Evolutionary conservation across 2,888 invertebrate species (phyloP).

Genomic region (Cartodere bifasciata): DNA sequence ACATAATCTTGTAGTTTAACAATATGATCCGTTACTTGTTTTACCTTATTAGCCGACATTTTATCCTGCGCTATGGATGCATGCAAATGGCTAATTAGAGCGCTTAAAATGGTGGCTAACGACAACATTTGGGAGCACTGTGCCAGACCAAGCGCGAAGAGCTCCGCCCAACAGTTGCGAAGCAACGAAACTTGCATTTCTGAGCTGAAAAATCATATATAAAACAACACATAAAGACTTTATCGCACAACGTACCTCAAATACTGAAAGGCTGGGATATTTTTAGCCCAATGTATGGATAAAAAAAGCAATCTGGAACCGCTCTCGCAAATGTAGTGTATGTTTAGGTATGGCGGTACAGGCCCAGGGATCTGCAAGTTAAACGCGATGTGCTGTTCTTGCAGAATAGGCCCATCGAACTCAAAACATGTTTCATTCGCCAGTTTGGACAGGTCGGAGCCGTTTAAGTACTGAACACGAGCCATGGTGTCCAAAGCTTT

Average conservation of each 20-base stretch:
- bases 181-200: constrained; percentile 75
- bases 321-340: constrained; percentile 92
- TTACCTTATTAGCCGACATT: constrained; percentile 62
- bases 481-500: constrained; percentile 64
- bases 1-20: constrained; percentile 74
- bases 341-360: constrained; percentile 78
- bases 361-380: constrained; percentile 65
- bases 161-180: constrained; percentile 82
- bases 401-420: constrained; percentile 50
- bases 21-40: constrained; percentile 62
- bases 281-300: constrained; percentile 80
- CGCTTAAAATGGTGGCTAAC: constrained; percentile 68
- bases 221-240: constrained; percentile 3
- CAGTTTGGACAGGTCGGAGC: constrained; percentile 25
- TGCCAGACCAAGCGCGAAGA: constrained; percentile 82
- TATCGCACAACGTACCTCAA: constrained; percentile 46
- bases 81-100: constrained; percentile 70
- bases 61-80: constrained; percentile 60
- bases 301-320: constrained; percentile 85
- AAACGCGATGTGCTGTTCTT: constrained; percentile 58
- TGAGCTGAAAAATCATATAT: constrained; percentile 51
- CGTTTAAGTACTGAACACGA: constrained; percentile 32
- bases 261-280: constrained; percentile 69
- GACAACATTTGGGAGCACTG: constrained; percentile 72
- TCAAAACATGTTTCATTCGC: constrained; percentile 32